phyloP scores from a whole-genome alignment of 2,888 invertebrate species.

The Philereme transversata region DNA sequence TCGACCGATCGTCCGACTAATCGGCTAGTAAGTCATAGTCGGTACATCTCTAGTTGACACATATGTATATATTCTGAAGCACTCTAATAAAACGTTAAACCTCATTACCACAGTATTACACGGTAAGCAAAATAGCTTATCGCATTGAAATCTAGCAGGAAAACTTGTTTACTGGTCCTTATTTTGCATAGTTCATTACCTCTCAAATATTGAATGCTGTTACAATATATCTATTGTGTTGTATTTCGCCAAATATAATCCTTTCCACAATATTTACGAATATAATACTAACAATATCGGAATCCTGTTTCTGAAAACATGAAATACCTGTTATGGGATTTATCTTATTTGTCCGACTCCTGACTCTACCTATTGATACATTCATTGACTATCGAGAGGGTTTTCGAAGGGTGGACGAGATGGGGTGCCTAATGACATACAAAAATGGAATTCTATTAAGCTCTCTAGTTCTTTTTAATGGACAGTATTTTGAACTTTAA shows the following conservation, averaged over 20 bases:
- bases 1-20: no score
- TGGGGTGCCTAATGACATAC: not conserved
- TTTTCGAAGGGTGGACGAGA: constrained; percentile 6
- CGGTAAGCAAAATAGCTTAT: no score
- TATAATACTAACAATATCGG: not conserved
- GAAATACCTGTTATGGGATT: constrained; percentile 40
- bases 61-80: no score
- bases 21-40: no score
- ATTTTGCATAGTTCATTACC: constrained; percentile 22
- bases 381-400: constrained; percentile 23
- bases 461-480: no score
- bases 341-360: constrained; percentile 23
- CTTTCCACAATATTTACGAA: constrained; percentile 10
- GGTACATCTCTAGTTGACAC: no score
- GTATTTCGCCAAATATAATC: constrained; percentile 38
- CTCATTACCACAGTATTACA: no score
- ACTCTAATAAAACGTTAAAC: no score
- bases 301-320: constrained; percentile 25
- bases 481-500: no score
- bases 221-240: constrained; percentile 18
- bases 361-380: constrained; percentile 21
- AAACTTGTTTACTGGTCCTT: constrained; percentile 13
- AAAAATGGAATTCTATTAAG: no score
- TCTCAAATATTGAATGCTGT: constrained; percentile 4
- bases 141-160: not conserved